phyloP scores from a whole-genome alignment of 2,113 vertebrate species.

The Pao palembangensis region DNA sequence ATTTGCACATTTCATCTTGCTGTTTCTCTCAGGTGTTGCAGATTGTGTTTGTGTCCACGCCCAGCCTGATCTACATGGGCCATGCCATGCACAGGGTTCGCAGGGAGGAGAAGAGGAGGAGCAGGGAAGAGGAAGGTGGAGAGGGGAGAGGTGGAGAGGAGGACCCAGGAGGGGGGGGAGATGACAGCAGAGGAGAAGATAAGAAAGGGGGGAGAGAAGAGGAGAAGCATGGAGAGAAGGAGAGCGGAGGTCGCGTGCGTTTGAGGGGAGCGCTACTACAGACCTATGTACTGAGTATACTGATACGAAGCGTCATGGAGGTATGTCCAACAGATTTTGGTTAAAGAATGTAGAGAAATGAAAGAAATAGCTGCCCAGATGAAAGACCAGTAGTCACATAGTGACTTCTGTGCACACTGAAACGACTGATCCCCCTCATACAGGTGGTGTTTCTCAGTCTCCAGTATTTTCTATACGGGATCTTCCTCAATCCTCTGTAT shows the following conservation, averaged over 20 bases:
- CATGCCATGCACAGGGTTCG: constrained; percentile 91
- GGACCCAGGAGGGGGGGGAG: constrained; percentile 67
- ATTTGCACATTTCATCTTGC: not conserved
- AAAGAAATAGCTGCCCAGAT: too few relatives aligned
- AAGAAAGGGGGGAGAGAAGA: constrained; percentile 54
- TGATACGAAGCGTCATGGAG: constrained; percentile 89
- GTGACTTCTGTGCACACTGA: not conserved
- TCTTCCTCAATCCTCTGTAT: constrained; percentile 88
- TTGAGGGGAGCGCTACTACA: constrained; percentile 86
- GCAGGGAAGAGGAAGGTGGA: constrained; percentile 58
- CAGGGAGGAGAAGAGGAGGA: constrained; percentile 69
- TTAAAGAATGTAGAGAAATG: too few relatives aligned
- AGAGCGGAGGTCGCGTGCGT: constrained; percentile 49
- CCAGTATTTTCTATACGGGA: constrained; percentile 89
- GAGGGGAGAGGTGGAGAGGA: constrained; percentile 54
- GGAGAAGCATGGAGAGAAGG: constrained; percentile 66
- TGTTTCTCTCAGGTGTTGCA: constrained; percentile 80
- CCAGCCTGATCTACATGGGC: constrained; percentile 93
- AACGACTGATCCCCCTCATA: not conserved
- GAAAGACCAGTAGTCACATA: not conserved
- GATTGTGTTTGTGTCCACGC: constrained; percentile 96
- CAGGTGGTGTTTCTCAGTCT: constrained; percentile 87
- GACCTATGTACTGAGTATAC: constrained; percentile 89
- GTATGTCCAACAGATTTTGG: constrained; percentile 12
- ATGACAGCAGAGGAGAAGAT: constrained; percentile 71